phyloP scores from a whole-genome alignment of 1,140 invertebrate genomes.

The Thaumatotibia leucotreta region DNA sequence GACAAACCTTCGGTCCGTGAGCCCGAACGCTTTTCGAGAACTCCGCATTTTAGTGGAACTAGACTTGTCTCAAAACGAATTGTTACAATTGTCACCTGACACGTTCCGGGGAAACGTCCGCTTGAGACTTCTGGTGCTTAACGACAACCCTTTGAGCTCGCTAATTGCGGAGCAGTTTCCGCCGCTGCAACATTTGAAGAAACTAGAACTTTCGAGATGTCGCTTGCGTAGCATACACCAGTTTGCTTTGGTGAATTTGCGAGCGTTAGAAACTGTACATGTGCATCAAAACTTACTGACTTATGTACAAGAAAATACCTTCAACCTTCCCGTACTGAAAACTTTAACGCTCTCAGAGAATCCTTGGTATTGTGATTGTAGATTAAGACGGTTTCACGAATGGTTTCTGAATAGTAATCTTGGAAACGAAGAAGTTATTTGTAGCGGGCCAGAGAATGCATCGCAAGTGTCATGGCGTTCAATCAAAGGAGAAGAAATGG shows the following conservation, averaged over 20 bases:
- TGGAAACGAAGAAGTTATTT: constrained; percentile 60
- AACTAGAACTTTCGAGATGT: constrained; percentile 87
- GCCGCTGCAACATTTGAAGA: constrained; percentile 82
- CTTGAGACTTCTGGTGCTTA: constrained; percentile 82
- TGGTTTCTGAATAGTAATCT: constrained; percentile 84
- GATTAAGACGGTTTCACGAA: constrained; percentile 85
- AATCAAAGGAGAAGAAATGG: constrained; percentile 53
- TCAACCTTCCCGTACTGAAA: constrained; percentile 78
- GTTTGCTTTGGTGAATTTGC: constrained; percentile 76
- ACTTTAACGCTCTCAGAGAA: constrained; percentile 88
- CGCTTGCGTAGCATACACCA: constrained; percentile 82
- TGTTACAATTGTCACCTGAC: constrained; percentile 81
- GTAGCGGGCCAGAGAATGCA: constrained; percentile 46
- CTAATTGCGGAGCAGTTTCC: constrained; percentile 85
- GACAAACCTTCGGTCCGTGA: constrained; percentile 83
- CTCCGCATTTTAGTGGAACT: constrained; percentile 92
- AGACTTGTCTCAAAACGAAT: constrained; percentile 87
- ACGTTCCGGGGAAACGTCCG: constrained; percentile 87
- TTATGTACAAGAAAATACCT: constrained; percentile 58
- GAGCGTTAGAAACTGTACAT: constrained; percentile 59
- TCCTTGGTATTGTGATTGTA: constrained; percentile 93
- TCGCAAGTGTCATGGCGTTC: constrained; percentile 46
- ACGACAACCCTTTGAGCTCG: constrained; percentile 82
- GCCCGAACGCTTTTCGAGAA: constrained; percentile 89
- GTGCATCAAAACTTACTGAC: constrained; percentile 61